Evolutionary conservation across 2,797 vertebrate species (phyloP).

Genomic region (Loriculus beryllinus): DNA sequence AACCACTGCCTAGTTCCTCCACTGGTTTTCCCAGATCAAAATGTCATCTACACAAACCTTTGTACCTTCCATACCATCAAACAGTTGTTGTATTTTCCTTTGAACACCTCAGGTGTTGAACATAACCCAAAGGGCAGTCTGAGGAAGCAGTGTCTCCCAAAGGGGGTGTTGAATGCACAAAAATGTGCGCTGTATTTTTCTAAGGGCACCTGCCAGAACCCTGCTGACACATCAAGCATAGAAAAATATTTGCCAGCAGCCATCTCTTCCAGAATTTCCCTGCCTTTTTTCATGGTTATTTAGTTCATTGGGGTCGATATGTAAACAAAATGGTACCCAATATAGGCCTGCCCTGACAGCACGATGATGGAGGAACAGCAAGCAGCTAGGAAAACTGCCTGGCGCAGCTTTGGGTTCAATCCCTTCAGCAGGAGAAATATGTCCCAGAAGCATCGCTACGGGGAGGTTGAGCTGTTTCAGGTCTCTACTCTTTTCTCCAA

Average conservation of each 20-base stretch:
- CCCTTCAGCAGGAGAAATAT: neutral
- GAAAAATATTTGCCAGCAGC: slow-evolving; percentile 46
- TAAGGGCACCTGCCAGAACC: slow-evolving; percentile 51
- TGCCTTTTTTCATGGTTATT: neutral
- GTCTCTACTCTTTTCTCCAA: neutral
- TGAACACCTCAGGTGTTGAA: slow-evolving; percentile 23
- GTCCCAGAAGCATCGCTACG: neutral
- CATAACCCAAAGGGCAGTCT: slow-evolving; percentile 1
- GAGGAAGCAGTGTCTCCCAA: slow-evolving; percentile 8
- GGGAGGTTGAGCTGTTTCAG: neutral
- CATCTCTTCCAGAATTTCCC: neutral
- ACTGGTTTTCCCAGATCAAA: slow-evolving; percentile 8
- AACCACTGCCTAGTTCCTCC: neutral
- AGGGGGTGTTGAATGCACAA: neutral
- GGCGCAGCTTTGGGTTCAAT: neutral
- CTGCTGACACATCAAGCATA: slow-evolving; percentile 35
- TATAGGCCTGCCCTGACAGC: neutral
- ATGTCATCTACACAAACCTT: neutral
- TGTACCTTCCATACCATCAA: neutral
- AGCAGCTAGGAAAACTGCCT: neutral
- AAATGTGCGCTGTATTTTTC: slow-evolving; percentile 34
- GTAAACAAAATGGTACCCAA: neutral
- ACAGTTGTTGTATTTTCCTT: neutral
- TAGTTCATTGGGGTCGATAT: neutral
- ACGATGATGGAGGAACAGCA: neutral